phyloP scores from a whole-genome alignment of 37 sponge, comb jelly and placozoan species.

The Mnemiopsis leidyi region DNA sequence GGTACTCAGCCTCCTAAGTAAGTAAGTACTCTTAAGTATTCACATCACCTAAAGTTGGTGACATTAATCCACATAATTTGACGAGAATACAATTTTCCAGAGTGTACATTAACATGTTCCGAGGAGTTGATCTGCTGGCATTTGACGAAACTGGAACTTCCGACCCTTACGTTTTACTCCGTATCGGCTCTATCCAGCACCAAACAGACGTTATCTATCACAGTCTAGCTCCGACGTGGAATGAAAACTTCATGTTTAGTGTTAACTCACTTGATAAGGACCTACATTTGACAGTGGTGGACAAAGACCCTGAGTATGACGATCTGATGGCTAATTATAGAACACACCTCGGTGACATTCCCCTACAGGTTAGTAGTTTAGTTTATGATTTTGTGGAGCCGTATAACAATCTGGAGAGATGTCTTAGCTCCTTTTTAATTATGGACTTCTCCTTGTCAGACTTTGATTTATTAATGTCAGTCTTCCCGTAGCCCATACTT shows the following conservation, averaged over 20 bases:
- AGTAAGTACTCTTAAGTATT: too few species aligned
- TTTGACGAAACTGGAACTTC: constrained; percentile 53
- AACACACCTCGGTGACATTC: not conserved
- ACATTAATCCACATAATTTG: too few species aligned
- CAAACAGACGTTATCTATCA: constrained; percentile 47
- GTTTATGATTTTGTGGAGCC: not conserved
- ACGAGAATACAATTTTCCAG: not conserved
- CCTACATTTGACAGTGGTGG: constrained; percentile 41
- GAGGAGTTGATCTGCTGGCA: constrained; percentile 28
- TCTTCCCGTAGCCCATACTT: too few species aligned
- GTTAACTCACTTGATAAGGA: constrained; percentile 27
- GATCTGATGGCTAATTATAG: constrained; percentile 52
- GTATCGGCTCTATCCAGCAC: constrained; percentile 34
- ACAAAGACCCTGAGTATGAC: constrained; percentile 4
- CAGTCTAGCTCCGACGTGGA: constrained; percentile 61
- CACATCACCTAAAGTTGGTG: too few species aligned
- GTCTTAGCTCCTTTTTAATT: too few species aligned
- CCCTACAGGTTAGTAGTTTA: constrained; percentile 29
- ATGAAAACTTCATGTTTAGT: constrained; percentile 54
- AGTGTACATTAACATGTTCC: constrained; percentile 57
- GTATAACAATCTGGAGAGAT: too few species aligned
- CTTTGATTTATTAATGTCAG: too few species aligned
- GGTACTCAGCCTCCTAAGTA: too few species aligned
- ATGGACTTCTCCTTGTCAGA: too few species aligned
- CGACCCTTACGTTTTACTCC: constrained; percentile 47